These are phyloP conservation scores for Aphelocoma californica DNA, from an alignment of 2,797 vertebrate species.

Conservation along the genomic window DNA sequence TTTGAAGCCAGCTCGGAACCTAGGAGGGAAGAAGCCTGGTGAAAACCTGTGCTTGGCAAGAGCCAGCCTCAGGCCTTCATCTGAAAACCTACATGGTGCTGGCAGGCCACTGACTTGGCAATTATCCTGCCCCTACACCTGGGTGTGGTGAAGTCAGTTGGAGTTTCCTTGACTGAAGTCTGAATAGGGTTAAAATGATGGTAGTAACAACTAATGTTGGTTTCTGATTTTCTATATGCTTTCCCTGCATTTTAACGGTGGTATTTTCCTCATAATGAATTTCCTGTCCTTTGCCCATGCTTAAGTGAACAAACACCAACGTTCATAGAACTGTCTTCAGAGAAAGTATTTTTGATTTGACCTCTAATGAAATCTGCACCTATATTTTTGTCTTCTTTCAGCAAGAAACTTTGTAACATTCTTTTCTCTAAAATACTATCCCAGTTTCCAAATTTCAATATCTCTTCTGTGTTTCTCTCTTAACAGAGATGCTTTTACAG, in stretches of 20 bases:
- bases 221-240: neutral
- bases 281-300: neutral
- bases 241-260: neutral
- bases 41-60: neutral
- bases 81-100: neutral
- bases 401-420: neutral
- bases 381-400: neutral
- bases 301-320: neutral
- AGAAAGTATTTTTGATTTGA: neutral
- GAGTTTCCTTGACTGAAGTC: neutral
- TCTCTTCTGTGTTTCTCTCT: neutral
- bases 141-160: neutral
- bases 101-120: neutral
- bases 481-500: neutral
- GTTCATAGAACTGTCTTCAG: neutral
- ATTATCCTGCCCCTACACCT: neutral
- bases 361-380: neutral
- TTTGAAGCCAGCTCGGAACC: slow-evolving; percentile 94
- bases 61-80: neutral
- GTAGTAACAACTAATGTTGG: neutral
- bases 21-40: slow-evolving; percentile 19
- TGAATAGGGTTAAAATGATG: neutral
- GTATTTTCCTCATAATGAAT: neutral
- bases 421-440: neutral
- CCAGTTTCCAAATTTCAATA: neutral